Evolutionary conservation across 2,113 vertebrate genomes (phyloP).

Genomic region (Phalacrocorax carbo): DNA sequence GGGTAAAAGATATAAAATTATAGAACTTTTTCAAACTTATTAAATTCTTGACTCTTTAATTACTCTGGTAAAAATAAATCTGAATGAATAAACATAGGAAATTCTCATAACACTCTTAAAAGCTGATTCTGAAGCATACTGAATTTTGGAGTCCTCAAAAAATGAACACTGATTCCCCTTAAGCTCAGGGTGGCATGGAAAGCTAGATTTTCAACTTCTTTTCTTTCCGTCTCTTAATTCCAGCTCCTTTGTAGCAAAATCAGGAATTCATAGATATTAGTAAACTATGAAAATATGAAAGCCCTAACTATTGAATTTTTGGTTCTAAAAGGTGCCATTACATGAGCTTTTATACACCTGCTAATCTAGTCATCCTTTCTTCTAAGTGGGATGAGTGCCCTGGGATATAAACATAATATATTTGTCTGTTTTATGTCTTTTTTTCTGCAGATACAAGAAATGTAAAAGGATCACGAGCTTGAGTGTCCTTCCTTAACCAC

Average conservation of each 20-base stretch:
- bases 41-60: not conserved
- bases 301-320: not conserved
- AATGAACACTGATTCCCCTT: not conserved
- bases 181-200: not conserved
- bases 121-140: not conserved
- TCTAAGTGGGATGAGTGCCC: not conserved
- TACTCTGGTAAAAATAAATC: not conserved
- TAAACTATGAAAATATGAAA: not conserved
- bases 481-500: not conserved
- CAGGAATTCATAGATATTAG: not conserved
- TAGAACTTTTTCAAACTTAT: not conserved
- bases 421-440: not conserved
- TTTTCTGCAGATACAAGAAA: not conserved
- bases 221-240: not conserved
- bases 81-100: not conserved
- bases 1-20: not conserved
- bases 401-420: not conserved
- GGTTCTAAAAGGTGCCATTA: not conserved
- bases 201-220: not conserved
- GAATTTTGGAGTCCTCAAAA: not conserved
- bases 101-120: not conserved
- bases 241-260: not conserved
- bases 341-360: rapidly evolving
- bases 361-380: not conserved
- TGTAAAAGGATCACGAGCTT: not conserved